Percentiles rank a stretch among this genome's conserved stretches.
Evolutionary conservation across 2,113 vertebrate genomes (phyloP).

Genomic region (Lethenteron reissneri): DNA sequence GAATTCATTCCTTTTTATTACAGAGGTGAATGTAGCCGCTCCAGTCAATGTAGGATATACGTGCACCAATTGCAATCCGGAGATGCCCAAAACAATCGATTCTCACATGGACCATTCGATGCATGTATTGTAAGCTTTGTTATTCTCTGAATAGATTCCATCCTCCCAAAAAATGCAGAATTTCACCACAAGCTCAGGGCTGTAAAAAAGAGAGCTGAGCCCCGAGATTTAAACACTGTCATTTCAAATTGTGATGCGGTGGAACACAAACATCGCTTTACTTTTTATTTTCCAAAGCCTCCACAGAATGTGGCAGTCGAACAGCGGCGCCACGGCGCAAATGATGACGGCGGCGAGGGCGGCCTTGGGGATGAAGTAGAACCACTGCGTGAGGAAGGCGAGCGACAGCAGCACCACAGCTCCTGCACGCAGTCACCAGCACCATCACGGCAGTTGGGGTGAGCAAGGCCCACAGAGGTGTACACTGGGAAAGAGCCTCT

Average conservation of each 20-base stretch:
- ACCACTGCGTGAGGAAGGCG: conserved; percentile 54
- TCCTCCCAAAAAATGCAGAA: background rate
- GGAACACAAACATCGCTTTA: conserved; percentile 15
- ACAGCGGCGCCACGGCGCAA: conserved; percentile 52
- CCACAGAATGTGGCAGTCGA: conserved; percentile 30
- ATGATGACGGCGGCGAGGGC: conserved; percentile 68
- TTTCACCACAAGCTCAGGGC: background rate
- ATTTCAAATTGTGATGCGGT: accelerated
- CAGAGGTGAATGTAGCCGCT: no score
- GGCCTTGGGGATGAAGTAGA: conserved; percentile 71
- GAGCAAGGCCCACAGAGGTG: no score
- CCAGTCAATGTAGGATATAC: no score
- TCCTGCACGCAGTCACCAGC: conserved; percentile 19
- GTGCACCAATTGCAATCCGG: no score
- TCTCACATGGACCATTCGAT: no score
- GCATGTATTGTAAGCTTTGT: background rate
- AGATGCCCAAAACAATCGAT: no score
- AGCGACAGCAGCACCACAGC: conserved; percentile 57
- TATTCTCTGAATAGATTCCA: background rate
- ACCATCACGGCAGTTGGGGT: accelerated
- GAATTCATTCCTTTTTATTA: no score
- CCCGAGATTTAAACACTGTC: no score
- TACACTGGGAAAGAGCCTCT: no score
- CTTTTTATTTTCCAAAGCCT: conserved; percentile 55
- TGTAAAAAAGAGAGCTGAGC: no score